Conservation (phyloP, 1,140 invertebrate species). For the Arctopsyche grandis region DNA sequence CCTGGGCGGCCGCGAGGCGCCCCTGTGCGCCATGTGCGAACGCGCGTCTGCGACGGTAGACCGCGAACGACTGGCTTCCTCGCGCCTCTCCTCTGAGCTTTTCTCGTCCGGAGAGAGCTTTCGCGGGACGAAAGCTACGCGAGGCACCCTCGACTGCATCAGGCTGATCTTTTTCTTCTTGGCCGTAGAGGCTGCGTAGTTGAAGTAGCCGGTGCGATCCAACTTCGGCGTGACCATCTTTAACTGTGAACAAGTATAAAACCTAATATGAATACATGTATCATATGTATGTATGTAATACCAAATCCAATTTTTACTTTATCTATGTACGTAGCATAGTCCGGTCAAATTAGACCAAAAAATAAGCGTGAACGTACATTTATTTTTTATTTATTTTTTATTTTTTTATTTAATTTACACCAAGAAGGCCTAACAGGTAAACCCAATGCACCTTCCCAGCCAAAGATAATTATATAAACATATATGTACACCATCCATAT, state of each 20-base stretch:
- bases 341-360: too few species aligned
- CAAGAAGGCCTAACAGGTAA: too few species aligned
- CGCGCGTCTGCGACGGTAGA: slow-evolving; percentile 57
- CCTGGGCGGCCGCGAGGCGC: slow-evolving; percentile 40
- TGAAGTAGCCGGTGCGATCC: slow-evolving; percentile 65
- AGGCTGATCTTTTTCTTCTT: slow-evolving; percentile 67
- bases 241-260: slow-evolving; percentile 58
- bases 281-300: too few species aligned
- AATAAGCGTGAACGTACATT: too few species aligned
- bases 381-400: too few species aligned
- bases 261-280: background rate
- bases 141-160: slow-evolving; percentile 63
- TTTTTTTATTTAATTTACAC: too few species aligned
- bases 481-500: too few species aligned
- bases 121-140: slow-evolving; percentile 58
- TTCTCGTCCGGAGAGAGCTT: slow-evolving; percentile 55
- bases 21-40: slow-evolving; percentile 47
- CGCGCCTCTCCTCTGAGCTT: slow-evolving; percentile 57
- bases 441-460: too few species aligned
- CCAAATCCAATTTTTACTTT: too few species aligned
- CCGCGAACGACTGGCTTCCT: slow-evolving; percentile 56
- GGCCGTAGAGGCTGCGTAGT: slow-evolving; percentile 63
- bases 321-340: too few species aligned
- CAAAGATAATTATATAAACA: too few species aligned
- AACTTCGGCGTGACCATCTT: slow-evolving; percentile 65